A percentile compares a stretch with the other conserved stretches of the same genome.
These are phyloP conservation scores for Bellardia pandia DNA, from an alignment of 2,888 invertebrate species.

Conservation along the genomic window DNA sequence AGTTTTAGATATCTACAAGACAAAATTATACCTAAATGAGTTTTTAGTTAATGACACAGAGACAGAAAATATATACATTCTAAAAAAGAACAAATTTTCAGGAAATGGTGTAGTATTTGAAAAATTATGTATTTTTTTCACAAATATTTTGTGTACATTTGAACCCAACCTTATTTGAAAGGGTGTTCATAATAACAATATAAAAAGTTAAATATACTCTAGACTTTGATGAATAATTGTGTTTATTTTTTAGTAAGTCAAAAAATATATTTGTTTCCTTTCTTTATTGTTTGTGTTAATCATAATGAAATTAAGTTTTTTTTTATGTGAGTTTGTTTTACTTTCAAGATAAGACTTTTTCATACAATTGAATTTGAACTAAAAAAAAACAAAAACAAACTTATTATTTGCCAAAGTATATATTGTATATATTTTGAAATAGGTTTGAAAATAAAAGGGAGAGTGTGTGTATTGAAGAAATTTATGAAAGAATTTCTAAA, in stretches of 20 bases:
- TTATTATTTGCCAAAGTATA: constrained; percentile 25
- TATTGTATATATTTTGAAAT: no score
- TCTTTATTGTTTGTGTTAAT: constrained; percentile 7
- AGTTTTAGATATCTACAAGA: neutral
- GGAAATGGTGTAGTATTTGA: no score
- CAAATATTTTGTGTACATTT: neutral
- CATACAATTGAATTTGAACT: constrained; percentile 22
- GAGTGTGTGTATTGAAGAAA: no score
- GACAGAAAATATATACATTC: no score
- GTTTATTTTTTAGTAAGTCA: constrained; percentile 3
- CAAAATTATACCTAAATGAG: no score
- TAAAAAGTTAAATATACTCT: neutral
- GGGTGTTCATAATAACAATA: constrained; percentile 11
- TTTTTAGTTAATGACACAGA: no score
- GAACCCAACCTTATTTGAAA: constrained; percentile 17
- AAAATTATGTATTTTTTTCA: no score
- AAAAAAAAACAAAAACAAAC: constrained; percentile 9
- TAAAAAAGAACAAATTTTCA: no score
- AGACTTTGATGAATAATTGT: constrained; percentile 17
- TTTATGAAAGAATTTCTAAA: no score
- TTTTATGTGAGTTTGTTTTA: constrained; percentile 26
- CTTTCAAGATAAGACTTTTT: constrained; percentile 47
- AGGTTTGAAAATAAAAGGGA: no score
- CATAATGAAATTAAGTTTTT: constrained; percentile 45
- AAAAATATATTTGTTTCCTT: constrained; percentile 14